Conservation (phyloP, 2,113 vertebrate genomes). For the Pluvianellus socialis region DNA sequence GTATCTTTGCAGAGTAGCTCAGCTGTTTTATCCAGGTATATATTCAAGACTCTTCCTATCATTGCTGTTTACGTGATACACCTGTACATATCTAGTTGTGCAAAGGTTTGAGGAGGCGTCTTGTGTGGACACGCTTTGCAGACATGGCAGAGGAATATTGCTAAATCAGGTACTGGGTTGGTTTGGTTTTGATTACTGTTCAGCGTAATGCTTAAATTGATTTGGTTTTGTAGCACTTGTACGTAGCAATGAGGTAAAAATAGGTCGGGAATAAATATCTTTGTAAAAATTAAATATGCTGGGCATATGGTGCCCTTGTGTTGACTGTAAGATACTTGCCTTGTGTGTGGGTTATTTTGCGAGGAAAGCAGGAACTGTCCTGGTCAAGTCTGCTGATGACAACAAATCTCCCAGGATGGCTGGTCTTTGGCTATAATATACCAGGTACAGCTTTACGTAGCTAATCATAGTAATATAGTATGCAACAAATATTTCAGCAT, state of each 20-base stretch:
- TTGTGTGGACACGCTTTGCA: background rate
- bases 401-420: background rate
- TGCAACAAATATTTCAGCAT: background rate
- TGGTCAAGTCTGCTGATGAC: background rate
- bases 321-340: background rate
- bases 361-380: background rate
- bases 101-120: background rate
- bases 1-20: background rate
- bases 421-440: background rate
- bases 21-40: background rate
- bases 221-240: background rate
- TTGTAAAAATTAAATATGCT: background rate
- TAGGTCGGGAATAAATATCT: background rate
- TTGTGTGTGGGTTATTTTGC: background rate
- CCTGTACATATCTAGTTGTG: background rate
- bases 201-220: background rate
- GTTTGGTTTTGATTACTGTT: background rate
- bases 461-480: background rate
- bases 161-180: background rate
- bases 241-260: background rate
- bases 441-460: background rate
- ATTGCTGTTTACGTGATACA: background rate
- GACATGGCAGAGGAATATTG: background rate
- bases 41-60: background rate
- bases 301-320: background rate